Base-by-base conservation (phyloP, 2,113 vertebrate species). In the Perca schrenkii region DNA sequence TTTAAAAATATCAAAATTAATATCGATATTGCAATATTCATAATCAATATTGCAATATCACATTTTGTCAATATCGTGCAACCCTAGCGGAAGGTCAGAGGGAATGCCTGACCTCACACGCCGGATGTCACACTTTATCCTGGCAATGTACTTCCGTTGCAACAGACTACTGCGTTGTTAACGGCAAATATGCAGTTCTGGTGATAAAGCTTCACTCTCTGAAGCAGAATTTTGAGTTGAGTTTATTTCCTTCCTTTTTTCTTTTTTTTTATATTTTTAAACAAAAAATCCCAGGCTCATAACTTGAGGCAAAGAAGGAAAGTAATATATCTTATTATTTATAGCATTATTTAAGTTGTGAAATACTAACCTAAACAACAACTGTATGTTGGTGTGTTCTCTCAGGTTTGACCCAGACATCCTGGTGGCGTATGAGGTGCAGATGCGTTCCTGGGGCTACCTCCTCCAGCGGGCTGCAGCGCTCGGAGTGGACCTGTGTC, bases 361-460 rank as follows among this genome's bases (percentile, higher is more conserved):
- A 56, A 57, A 65, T 46, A 4, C n/a, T 8, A 46, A 64, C 6
- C 17, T 4, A 13, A 58, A n/a, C 53, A 54, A 5, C 8, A 1
- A 36, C 34, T 71, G 5, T 71, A 2, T 70, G 7, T 14, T 31
- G 1, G 57, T 60, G 40, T 83, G 56, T 68, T 74, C 85, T 68
- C 85, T 78, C 91, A 99, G 98, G 92, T 99, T 96, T 87, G 98
- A 99, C 87, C 98, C 98, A 60, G 98, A 99, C 94, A 98, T 99
- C 93, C 92, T 99, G 71, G 79, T 99, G 82, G 98, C 98, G 43
- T 99, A 99, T 87, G 98, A 99, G 94, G 96, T 99, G 83, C 98
- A 99, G 95, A 98, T 98, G 97, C 96, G 89, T 79, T 99, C 98
- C 58, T 99, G 98, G 98, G 98, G 98, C 64, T 99, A 98, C 95